These are phyloP conservation scores for Helarctos malayanus DNA, from an alignment of 2,797 vertebrate species.

Conservation along the genomic window DNA sequence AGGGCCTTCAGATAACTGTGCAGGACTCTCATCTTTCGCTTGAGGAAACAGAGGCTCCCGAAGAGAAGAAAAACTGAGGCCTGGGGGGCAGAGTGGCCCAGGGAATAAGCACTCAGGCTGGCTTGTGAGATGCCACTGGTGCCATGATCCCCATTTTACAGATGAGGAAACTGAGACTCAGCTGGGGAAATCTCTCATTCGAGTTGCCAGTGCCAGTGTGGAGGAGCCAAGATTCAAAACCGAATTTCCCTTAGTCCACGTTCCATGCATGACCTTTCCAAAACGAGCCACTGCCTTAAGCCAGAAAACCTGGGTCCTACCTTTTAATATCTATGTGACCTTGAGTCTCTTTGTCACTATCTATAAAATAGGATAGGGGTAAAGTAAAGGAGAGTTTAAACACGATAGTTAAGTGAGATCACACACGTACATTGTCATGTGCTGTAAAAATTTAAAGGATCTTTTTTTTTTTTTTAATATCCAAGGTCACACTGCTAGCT, in stretches of 20 bases:
- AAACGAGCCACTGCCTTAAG: neutral
- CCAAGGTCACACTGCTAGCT: neutral
- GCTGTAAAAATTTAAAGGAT: neutral
- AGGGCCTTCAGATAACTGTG: neutral
- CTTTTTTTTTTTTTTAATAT: neutral
- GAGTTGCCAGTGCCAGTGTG: neutral
- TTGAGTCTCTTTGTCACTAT: neutral
- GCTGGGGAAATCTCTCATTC: neutral
- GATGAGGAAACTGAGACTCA: neutral
- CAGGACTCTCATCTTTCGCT: neutral
- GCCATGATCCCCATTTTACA: neutral
- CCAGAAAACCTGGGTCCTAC: neutral
- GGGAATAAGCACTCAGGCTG: neutral
- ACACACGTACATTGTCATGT: neutral
- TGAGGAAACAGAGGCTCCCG: neutral
- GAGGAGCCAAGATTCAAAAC: constrained; percentile 9
- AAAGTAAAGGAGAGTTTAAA: neutral
- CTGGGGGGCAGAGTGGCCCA: neutral
- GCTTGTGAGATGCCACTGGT: too few relatives aligned
- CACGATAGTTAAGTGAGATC: neutral
- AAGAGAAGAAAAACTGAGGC: neutral
- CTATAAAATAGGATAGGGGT: neutral
- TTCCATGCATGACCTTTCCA: neutral
- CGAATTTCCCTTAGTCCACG: neutral
- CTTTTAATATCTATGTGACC: neutral